Percentiles rank a stretch among this genome's conserved stretches.
Conservation (phyloP, 2,888 invertebrate species). For the Dioctria rufipes region DNA sequence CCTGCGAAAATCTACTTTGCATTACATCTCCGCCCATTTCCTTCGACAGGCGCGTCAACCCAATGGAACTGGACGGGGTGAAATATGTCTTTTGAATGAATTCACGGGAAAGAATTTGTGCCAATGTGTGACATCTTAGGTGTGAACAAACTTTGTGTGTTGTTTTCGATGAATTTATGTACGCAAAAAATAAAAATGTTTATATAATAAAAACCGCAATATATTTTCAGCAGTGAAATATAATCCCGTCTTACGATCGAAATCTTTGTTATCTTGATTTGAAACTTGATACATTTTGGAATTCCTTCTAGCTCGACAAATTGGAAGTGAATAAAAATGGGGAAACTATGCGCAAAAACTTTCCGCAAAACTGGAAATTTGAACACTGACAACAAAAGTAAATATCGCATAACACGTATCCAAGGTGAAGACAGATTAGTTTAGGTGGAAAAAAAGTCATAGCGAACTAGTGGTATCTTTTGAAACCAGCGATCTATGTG, state of each 20-base stretch:
- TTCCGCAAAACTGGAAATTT: conserved; percentile 8
- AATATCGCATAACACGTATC: conserved; percentile 4
- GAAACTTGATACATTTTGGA: conserved; percentile 2
- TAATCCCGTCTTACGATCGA: neutral
- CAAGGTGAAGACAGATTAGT: neutral
- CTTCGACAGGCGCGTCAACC: neutral
- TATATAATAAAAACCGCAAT: neutral
- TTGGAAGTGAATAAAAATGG: conserved; percentile 1
- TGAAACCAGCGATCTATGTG: neutral
- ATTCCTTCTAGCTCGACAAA: neutral
- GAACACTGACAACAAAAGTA: neutral
- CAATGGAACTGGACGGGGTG: neutral
- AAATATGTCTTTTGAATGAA: neutral
- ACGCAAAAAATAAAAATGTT: neutral
- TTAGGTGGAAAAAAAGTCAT: neutral
- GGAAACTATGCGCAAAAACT: neutral
- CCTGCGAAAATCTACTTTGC: conserved; percentile 53
- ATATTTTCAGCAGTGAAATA: neutral
- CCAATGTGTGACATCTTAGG: neutral
- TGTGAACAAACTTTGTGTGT: neutral
- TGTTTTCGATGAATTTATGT: neutral
- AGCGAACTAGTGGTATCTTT: neutral
- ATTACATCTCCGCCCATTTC: neutral
- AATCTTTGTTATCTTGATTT: neutral
- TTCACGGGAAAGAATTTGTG: neutral